Evolutionary conservation across 2,888 invertebrate genomes (phyloP), one percentile per base, ranked within the genome.

Genomic region (Lamellibrachia satsuma): DNA sequence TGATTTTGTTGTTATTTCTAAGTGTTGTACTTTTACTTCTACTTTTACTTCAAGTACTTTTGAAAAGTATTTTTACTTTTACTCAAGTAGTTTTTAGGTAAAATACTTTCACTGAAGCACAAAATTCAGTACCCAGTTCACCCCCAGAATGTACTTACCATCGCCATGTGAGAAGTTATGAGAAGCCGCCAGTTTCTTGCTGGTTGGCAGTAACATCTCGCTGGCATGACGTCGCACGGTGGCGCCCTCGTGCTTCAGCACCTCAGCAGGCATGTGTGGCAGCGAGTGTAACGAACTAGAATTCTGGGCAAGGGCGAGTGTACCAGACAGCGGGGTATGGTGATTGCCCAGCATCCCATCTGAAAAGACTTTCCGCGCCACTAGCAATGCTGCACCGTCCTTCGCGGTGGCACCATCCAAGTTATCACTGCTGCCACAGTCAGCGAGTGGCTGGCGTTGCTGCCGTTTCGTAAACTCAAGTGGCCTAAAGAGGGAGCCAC

Each of bases 401-500:
- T 75, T 75, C 22, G 75, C 75, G 3, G 75, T 75, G 75, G 75
- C 75, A n/a, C 75, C 75, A 15, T 75, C 75, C n/a, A 75, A 6
- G 22, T 75, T 75, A n/a, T 75, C 75, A n/a, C n/a, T 75, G 75
- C 75, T 27, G 52, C n/a, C 11, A 22, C 91, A 57, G 91, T 52
- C 91, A 2, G 52, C 55, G 22, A 91, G 52, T 9, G 51, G 91
- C 91, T 91, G 27, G n/a, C 52, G 91, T 57, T 52, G 52, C n/a
- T 52, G 52, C 39, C 22, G 75, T 75, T 75, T 75, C 6, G 75
- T 22, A 75, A 75, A 75, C 98, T 98, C 93, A 92, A 99, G 97
- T 0, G 99, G 99, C 94, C 98, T 97, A 96, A 99, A 99, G 96
- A 99, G 97, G 0, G 98, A 97, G 52, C 99, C 99, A 95, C 99